Conservation (phyloP, 2,888 invertebrate genomes). For the Brachycybe producta region DNA sequence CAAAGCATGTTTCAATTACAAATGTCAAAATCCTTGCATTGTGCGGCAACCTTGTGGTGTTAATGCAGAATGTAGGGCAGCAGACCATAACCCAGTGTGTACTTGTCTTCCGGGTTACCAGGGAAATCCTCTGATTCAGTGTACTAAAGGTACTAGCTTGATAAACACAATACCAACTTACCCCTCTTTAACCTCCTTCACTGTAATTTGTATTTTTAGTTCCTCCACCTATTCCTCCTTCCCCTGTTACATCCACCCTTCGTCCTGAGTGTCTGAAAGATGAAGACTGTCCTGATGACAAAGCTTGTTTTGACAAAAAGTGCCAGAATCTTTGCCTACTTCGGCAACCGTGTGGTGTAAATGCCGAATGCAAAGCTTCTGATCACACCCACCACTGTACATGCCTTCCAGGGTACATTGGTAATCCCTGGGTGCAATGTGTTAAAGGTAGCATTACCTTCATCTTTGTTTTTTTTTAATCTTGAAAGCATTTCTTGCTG, state of each 20-base stretch:
- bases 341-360: constrained; percentile 54
- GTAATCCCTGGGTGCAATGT: constrained; percentile 65
- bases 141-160: constrained; percentile 33
- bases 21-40: constrained; percentile 65
- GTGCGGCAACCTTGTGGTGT: constrained; percentile 60
- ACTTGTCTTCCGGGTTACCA: constrained; percentile 28
- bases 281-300: constrained; percentile 67
- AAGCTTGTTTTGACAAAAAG: constrained; percentile 86
- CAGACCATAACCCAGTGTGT: constrained; percentile 6
- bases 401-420: constrained; percentile 57
- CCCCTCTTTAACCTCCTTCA: too few relatives aligned
- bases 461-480: neutral
- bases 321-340: constrained; percentile 30
- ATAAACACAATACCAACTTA: too few relatives aligned
- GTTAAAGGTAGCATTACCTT: constrained; percentile 26
- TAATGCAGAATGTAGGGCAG: constrained; percentile 42
- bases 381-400: constrained; percentile 63
- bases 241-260: neutral
- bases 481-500: neutral
- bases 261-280: constrained; percentile 32
- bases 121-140: constrained; percentile 64
- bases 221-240: neutral
- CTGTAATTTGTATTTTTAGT: too few relatives aligned
- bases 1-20: constrained; percentile 66
- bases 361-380: constrained; percentile 61